Evolutionary conservation across 2,888 invertebrate genomes (phyloP).

Genomic region (Caenorhabditis sinica): DNA sequence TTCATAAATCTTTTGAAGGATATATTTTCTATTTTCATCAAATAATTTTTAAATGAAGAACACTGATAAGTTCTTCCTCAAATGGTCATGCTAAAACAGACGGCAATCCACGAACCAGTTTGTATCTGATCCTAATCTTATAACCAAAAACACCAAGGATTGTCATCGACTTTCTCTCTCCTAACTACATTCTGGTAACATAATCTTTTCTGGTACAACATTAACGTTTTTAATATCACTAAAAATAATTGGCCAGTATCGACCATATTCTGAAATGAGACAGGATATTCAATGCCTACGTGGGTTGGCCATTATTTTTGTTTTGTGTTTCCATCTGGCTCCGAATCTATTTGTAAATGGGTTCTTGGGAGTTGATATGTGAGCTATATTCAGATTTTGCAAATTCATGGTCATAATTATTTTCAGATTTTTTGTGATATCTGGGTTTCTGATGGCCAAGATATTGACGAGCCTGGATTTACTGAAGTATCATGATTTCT

Average conservation of each 20-base stretch:
- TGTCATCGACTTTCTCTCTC: neutral
- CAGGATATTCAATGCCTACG: conserved; percentile 60
- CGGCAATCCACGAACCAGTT: neutral
- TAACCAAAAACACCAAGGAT: conserved; percentile 14
- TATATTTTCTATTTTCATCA: neutral
- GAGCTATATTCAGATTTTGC: neutral
- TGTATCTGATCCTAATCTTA: conserved; percentile 19
- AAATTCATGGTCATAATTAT: neutral
- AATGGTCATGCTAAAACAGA: neutral
- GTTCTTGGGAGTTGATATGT: conserved; percentile 63
- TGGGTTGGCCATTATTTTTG: conserved; percentile 49
- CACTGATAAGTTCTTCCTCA: neutral
- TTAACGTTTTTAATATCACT: neutral
- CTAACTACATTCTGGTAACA: neutral
- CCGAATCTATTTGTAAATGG: conserved; percentile 60
- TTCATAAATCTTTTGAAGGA: neutral
- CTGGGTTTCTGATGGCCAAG: conserved; percentile 61
- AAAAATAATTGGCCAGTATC: neutral
- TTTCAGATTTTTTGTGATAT: conserved; percentile 63
- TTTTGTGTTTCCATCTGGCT: conserved; percentile 49
- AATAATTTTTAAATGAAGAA: neutral
- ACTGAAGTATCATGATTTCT: conserved; percentile 4
- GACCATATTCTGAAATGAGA: conserved; percentile 25
- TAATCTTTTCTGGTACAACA: neutral
- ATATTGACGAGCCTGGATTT: conserved; percentile 26